These are phyloP conservation scores for Napeogenes sylphis DNA, from an alignment of 2,888 invertebrate genomes.

Conservation along the genomic window DNA sequence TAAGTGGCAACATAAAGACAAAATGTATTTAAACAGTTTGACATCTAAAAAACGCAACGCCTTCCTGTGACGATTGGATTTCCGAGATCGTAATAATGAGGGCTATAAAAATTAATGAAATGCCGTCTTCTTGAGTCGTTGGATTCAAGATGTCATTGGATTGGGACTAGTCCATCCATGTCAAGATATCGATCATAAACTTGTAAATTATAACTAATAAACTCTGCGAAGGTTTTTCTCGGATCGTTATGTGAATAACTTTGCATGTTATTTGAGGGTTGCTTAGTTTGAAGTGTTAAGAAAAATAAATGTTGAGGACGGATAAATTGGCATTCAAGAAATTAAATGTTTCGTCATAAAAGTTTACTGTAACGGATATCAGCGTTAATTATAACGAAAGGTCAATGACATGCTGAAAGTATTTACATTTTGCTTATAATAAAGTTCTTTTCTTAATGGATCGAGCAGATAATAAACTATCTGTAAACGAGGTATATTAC, in stretches of 20 bases:
- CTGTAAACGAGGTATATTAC: not conserved
- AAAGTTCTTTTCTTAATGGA: too few species aligned
- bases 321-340: too few species aligned
- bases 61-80: slow-evolving; percentile 31
- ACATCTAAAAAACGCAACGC: slow-evolving; percentile 18
- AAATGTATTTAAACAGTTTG: slow-evolving; percentile 8
- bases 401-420: too few species aligned
- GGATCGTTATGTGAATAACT: slow-evolving; percentile 17
- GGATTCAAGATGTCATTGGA: slow-evolving; percentile 34
- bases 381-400: too few species aligned
- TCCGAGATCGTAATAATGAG: slow-evolving; percentile 27
- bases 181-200: slow-evolving; percentile 30
- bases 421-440: too few species aligned
- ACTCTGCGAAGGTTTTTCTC: slow-evolving; percentile 15
- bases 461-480: too few species aligned
- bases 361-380: too few species aligned
- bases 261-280: slow-evolving; percentile 13
- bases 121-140: slow-evolving; percentile 33
- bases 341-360: too few species aligned
- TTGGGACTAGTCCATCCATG: slow-evolving; percentile 29
- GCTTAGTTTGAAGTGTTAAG: slow-evolving; percentile 9
- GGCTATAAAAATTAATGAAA: slow-evolving; percentile 37
- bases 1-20: not conserved
- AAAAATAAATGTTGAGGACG: not conserved
- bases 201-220: slow-evolving; percentile 27